Evolutionary conservation across 2,113 vertebrate species (phyloP), one percentile per base, ranked within the genome.

Genomic region (Odontophorus gujanensis): DNA sequence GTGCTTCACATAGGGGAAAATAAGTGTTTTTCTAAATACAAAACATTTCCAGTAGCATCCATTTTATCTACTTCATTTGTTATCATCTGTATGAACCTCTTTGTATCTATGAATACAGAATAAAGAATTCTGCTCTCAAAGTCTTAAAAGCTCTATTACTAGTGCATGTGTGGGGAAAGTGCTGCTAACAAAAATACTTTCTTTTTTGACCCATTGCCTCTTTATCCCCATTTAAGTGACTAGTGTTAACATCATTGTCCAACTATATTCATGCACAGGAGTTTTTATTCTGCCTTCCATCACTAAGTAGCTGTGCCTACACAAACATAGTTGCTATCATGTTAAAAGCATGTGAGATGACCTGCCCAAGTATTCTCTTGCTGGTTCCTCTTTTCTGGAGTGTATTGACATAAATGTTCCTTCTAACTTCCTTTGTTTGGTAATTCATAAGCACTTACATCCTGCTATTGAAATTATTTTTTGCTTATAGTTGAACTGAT

Each of bases 261-360:
- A 20, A 73, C 45, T 25, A 67, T 85, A 88, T 81, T 87, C 82
- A 78, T 51, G 68, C 79, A 83, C 28, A 18, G 76, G 55, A 85
- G 34, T 38, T 77, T 89, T 94, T 81, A 93, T 80, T 89, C 71
- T 36, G 30, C 50, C 89, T 92, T 82, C 55, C 84, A 82, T 20
- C 18, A 8, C 63, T 66, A 84, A 50, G 45, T 53, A n/a, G 10
- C 72, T 80, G 43, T 55, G 48, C 32, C 40, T 69, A 40, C 22
- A 36, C 36, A 50, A 76, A 77, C 34, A 58, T 14, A 20, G 24
- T 66, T 34, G 19, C 34, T 42, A n/a, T 67, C 59, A 25, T 36
- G 47, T 82, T 80, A 71, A 69, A 85, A 72, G 45, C 28, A 14
- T 63, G 28, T 24, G 32, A 84, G 87, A 76, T 77, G 21, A 55